Evolutionary conservation across 2,113 vertebrate genomes (phyloP), one percentile per base, ranked within the genome.

Genomic region (Pyxicephalus adspersus): DNA sequence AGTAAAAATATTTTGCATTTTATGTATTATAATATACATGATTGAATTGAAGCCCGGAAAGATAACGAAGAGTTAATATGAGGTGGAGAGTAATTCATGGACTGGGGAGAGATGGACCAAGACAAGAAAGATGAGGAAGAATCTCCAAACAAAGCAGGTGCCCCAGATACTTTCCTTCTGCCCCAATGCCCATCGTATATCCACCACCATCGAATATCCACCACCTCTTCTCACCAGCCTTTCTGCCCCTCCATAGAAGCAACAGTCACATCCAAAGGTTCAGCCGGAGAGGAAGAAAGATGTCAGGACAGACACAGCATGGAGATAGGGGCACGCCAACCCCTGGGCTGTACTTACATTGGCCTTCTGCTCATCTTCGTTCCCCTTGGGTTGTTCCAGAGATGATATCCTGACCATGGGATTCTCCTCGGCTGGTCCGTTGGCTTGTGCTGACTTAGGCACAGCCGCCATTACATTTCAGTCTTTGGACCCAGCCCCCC

Each of bases 381-480:
- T 83, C 60, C 68, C 29, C 79, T 71, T 83, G 64, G 84, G 64
- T 77, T 83, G 64, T 64, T 77, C 61, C 28, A 34, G 63, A 74
- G 38, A 84, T 18, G 19, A 18, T 72, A 76, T 84, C 55, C 20
- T 6, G 82, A 86, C 64, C 76, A 81, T 38, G 83, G 54, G 70
- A 61, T 78, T 68, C 55, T 85, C 85, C 80, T 83, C 83, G 26
- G 78, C 64, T 3, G 34, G 71, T 81, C 72, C 54, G 64, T 51
- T 75, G 83, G 61, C 45, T 81, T 63, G 28, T 58, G 86, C 45
- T 80, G 50, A 54, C 61, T 64, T 84, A 61, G 25, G 58, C 15
- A 58, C 54, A 11, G 67, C 9, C 6, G 76, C 84, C 64, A 83
- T 85, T 85, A 71, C 0, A 0, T 25, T 15, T 65, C 64, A 0